Base-by-base conservation (phyloP, 2,113 vertebrate genomes). In the Arvicanthis niloticus region DNA sequence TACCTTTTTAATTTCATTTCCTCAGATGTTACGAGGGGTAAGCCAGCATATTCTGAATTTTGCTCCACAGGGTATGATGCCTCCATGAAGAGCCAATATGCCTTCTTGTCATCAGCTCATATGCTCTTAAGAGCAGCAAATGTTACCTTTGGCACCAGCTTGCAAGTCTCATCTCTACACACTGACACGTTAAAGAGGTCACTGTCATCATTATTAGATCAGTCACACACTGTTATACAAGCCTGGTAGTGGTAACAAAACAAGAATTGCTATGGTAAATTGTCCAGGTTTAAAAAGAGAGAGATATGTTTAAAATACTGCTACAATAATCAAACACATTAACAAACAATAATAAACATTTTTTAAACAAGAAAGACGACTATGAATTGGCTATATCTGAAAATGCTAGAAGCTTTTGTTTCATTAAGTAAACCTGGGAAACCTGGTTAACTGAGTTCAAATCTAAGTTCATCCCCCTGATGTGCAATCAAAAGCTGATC, bases 1-100 rank as follows among this genome's bases (percentile, higher is more conserved):
- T 76, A 78, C 53, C 56, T 75, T 82, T 65, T 87, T 91, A 90
- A 89, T 91, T 91, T 29, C n/a, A 45, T 86, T 87, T 89, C 60
- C 53, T 91, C 45, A 24, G 26, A 53, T 91, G 56, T 22, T 62
- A 62, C 45, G 40, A 48, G 62, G 70, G 51, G 51, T 40, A 53
- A 91, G n/a, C 34, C 7, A 37, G 45, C 48, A 34, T 62, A 17
- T 77, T 91, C n/a, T 58, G 58, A 89, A 24, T 88, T 22, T 13
- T 51, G 37, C 58, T 53, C 45, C 51, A 19, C 3, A 1, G 68
- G 88, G 10, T 21, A 12, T 8, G 13, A 15, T 82, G 68, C 68
- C n/a, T 89, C 56, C 26, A 0, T 2, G 42, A 92, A 76, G n/a
- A 77, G 34, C 34, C 56, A 80, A 15, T 85, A 16, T 29, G 48